Evolutionary conservation across 2,113 vertebrate species (phyloP), one percentile per base, ranked within the genome.

Genomic region (Sclerurus mexicanus): DNA sequence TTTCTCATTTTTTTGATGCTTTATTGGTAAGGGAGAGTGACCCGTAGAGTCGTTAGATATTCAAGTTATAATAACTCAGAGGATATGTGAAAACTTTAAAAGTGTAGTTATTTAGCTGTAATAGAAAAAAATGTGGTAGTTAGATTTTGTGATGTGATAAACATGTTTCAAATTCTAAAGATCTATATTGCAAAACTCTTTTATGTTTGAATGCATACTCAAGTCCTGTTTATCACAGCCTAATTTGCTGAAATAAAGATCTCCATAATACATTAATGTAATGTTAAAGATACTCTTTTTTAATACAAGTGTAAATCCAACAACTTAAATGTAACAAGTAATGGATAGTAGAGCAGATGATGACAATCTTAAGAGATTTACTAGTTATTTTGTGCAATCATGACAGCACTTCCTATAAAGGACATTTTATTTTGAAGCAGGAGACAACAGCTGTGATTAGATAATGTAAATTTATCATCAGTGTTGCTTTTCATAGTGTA

Each of bases 371-470:
- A 49, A 35, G 89, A 92, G 56, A 94, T 95, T 95, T 97, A 78
- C 10, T 40, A 13, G 75, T 94, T 86, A 95, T 90, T 96, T 94
- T 96, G 24, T 87, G 27, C 52, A 82, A 35, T 92, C 82, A 88
- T 80, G 77, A 59, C 33, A 83, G 71, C 55, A 49, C 23, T 93
- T 96, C 14, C 73, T 20, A 4, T 76, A 73, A 95, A 53, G 7
- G n/a, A 72, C 77, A 75, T 89, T 93, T 95, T 94, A 77, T 96
- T 91, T 96, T 86, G 60, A 96, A 93, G 71, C 92, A 71, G 89
- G 79, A 79, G 62, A 49, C 30, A 77, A 85, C 90, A 92, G 5
- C 46, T 88, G 14, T 80, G n/a, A 83, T 47, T 69, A 46, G 53
- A 21, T 31, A 52, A 24, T 37, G 21, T 77, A 21, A 21, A 62